Conservation (phyloP, 1,140 invertebrate genomes). For the Drosophila ogumai region DNA sequence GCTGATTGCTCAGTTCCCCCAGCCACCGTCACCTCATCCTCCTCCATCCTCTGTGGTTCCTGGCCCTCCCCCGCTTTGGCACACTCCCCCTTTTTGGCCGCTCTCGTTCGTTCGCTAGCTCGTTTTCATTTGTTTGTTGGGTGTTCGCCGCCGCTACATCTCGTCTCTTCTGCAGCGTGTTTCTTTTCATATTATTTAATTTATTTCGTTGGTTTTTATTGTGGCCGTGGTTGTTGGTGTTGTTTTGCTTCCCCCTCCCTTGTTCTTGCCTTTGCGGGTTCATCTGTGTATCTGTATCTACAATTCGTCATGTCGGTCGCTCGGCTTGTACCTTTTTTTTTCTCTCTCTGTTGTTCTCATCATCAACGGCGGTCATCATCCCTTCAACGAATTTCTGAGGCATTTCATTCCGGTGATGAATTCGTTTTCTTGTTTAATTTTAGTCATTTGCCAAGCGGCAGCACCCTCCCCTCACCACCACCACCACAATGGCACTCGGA, state of each 20-base stretch:
- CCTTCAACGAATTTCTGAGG: constrained; percentile 68
- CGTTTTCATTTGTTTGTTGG: constrained; percentile 62
- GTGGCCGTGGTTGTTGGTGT: constrained; percentile 54
- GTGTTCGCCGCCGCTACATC: constrained; percentile 39
- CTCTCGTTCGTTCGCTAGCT: constrained; percentile 20
- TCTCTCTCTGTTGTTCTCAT: constrained; percentile 18
- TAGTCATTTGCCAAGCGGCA: constrained; percentile 65
- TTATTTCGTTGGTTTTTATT: constrained; percentile 82
- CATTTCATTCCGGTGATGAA: constrained; percentile 74
- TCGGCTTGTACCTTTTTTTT: constrained; percentile 38
- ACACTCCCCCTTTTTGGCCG: constrained; percentile 6
- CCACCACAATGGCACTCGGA: constrained; percentile 19
- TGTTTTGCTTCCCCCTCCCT: constrained; percentile 7
- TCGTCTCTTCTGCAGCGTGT: constrained; percentile 66
- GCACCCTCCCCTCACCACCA: constrained; percentile 45
- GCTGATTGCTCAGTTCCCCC: constrained; percentile 65
- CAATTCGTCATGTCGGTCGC: constrained; percentile 42
- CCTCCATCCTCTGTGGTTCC: constrained; percentile 3
- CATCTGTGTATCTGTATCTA: constrained; percentile 50
- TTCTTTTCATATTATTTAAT: constrained; percentile 83
- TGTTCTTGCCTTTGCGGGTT: constrained; percentile 13
- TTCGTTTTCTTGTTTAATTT: constrained; percentile 78
- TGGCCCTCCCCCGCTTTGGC: constrained; percentile 3
- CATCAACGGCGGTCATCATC: constrained; percentile 50
- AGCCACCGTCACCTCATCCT: background rate